Conservation (phyloP, 2,888 invertebrate species). For the Selenia dentaria region DNA sequence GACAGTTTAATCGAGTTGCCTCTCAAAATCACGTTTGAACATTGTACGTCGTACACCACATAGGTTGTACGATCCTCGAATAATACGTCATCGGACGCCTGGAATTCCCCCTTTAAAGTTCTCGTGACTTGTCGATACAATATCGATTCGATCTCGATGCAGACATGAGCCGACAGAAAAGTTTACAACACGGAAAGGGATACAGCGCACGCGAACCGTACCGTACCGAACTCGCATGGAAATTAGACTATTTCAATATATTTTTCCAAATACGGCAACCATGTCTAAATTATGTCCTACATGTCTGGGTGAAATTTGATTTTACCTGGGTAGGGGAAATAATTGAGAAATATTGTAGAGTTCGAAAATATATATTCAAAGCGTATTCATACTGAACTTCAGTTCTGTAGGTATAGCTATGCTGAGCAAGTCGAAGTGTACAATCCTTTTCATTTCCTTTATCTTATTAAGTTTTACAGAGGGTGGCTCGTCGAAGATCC, state of each 20-base stretch:
- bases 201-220: slow-evolving; percentile 68
- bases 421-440: neutral
- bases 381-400: neutral
- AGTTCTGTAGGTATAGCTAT: neutral
- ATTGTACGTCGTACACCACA: slow-evolving; percentile 8
- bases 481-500: slow-evolving; percentile 59
- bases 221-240: slow-evolving; percentile 65
- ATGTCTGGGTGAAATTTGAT: slow-evolving; percentile 40
- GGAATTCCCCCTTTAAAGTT: slow-evolving; percentile 34
- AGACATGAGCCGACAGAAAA: slow-evolving; percentile 62
- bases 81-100: slow-evolving; percentile 42
- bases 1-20: slow-evolving; percentile 44
- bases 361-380: neutral
- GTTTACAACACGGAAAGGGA: slow-evolving; percentile 73
- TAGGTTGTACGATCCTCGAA: slow-evolving; percentile 15
- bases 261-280: slow-evolving; percentile 44
- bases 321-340: slow-evolving; percentile 32
- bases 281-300: slow-evolving; percentile 41
- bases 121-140: slow-evolving; percentile 71
- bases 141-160: slow-evolving; percentile 75
- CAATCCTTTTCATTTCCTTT: slow-evolving; percentile 54
- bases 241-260: slow-evolving; percentile 56
- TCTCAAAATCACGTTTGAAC: slow-evolving; percentile 44
- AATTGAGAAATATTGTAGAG: slow-evolving; percentile 12
- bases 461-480: slow-evolving; percentile 54